Percentiles rank a stretch among this genome's conserved stretches.
Conservation (phyloP, 1,140 invertebrate species). For the Psix sp. region DNA sequence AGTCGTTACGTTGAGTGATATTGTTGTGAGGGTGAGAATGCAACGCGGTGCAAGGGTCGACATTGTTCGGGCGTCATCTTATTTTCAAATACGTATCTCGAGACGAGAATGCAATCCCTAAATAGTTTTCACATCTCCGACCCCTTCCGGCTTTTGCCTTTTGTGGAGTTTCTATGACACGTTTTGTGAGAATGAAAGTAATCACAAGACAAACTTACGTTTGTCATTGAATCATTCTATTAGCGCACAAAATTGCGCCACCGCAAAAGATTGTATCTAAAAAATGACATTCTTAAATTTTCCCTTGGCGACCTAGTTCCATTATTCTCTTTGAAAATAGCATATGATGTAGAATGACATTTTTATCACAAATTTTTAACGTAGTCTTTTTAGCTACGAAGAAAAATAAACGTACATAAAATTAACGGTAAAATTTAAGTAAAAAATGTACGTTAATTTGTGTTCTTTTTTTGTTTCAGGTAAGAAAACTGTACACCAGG, state of each 20-base stretch:
- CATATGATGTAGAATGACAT: no score
- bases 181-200: conserved; percentile 33
- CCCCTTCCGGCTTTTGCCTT: conserved; percentile 31
- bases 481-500: conserved; percentile 4
- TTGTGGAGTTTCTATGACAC: conserved; percentile 34
- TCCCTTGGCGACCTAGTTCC: no score
- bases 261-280: no score
- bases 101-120: conserved; percentile 33
- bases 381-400: no score
- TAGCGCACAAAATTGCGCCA: not conserved
- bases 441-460: not conserved
- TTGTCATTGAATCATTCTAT: conserved; percentile 6
- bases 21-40: conserved; percentile 50
- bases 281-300: no score
- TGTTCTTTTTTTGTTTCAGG: conserved; percentile 33
- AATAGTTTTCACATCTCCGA: conserved; percentile 29
- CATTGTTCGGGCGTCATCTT: conserved; percentile 10
- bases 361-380: no score
- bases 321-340: no score
- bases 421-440: not conserved
- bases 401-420: no score
- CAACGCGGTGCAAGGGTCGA: conserved; percentile 17
- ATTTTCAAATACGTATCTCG: conserved; percentile 36
- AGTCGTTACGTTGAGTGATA: conserved; percentile 54
- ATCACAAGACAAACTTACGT: conserved; percentile 14